Conservation (phyloP, 2,113 vertebrate species). For the Notiomystis cincta region DNA sequence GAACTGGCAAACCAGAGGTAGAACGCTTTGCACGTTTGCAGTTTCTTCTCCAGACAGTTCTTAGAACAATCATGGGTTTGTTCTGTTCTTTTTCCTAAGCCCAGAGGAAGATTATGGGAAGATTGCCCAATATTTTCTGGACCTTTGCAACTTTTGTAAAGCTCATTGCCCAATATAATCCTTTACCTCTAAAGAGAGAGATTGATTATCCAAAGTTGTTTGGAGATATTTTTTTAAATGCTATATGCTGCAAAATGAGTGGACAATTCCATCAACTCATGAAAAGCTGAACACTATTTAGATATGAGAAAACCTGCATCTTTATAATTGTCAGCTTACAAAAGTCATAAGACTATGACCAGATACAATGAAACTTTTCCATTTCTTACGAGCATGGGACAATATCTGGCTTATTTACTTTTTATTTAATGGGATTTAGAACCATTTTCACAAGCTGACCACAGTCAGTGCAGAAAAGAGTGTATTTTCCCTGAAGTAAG, state of each 20-base stretch:
- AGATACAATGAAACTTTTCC: neutral
- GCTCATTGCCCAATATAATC: neutral
- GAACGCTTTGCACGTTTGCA: neutral
- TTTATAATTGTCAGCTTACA: neutral
- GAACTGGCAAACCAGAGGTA: neutral
- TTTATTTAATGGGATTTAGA: neutral
- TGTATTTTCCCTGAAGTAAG: neutral
- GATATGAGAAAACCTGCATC: neutral
- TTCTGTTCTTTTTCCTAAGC: neutral
- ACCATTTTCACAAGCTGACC: neutral
- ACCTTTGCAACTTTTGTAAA: neutral
- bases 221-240: neutral
- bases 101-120: neutral
- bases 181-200: neutral
- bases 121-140: neutral
- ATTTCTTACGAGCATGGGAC: neutral
- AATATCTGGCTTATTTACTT: neutral
- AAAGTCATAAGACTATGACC: neutral
- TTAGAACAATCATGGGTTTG: neutral
- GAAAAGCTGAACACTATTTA: neutral
- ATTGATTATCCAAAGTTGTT: neutral
- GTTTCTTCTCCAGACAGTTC: conserved; percentile 15
- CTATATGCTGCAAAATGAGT: neutral
- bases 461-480: neutral
- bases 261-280: neutral